A percentile compares a stretch with the other conserved stretches of the same genome.
phyloP scores from a whole-genome alignment of 2,888 invertebrate genomes.

The Petrolisthes manimaculis region DNA sequence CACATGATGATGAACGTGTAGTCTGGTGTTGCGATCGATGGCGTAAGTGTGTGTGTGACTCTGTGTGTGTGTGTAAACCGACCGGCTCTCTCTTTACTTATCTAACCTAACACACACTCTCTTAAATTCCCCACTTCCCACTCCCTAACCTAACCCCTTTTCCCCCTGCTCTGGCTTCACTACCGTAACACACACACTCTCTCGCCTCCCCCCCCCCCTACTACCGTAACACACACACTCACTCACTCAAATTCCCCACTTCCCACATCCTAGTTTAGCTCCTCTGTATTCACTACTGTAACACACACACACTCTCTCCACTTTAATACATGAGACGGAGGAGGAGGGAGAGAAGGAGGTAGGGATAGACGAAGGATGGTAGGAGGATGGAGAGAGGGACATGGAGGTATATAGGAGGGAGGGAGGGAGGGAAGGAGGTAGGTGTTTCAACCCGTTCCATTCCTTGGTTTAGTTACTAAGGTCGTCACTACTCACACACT shows the following conservation, averaged over 20 bases:
- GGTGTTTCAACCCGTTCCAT: not conserved
- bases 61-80: too few species aligned
- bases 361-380: constrained; percentile 3
- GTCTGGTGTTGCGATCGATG: too few species aligned
- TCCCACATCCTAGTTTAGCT: not conserved
- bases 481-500: not conserved
- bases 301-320: not conserved
- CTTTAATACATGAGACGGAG: not conserved
- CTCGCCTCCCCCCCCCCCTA: not conserved
- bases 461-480: not conserved
- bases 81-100: too few species aligned
- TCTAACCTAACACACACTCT: not conserved
- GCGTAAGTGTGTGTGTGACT: too few species aligned
- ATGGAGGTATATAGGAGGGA: not conserved
- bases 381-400: constrained; percentile 9
- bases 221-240: not conserved
- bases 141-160: not conserved
- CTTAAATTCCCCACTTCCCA: not conserved
- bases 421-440: not conserved
- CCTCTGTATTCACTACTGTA: not conserved
- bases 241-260: not conserved
- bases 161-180: not conserved
- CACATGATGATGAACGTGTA: too few species aligned
- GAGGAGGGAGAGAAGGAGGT: not conserved
- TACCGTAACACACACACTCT: not conserved